Percentiles rank a stretch among this genome's conserved stretches.
phyloP scores from a whole-genome alignment of 2,113 vertebrate species.

The Cinclus mexicanus region DNA sequence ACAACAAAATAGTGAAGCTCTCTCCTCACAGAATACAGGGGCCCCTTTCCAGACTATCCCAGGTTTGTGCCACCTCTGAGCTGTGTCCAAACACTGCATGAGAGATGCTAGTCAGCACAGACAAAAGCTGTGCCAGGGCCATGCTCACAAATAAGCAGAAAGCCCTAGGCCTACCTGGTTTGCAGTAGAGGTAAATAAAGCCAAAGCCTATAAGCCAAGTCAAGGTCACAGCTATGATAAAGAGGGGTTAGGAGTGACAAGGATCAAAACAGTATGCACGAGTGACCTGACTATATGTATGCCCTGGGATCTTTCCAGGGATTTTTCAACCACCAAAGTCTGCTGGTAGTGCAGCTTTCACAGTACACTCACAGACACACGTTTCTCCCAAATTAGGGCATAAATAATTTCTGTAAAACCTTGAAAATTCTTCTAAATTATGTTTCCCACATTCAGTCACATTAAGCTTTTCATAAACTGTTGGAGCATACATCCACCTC shows the following conservation, averaged over 20 bases:
- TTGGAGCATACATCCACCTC: neutral
- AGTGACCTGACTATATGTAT: neutral
- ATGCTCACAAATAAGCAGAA: neutral
- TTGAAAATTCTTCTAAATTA: neutral
- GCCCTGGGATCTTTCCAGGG: neutral
- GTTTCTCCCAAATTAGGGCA: neutral
- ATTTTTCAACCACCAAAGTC: neutral
- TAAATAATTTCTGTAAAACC: neutral
- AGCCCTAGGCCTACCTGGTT: neutral
- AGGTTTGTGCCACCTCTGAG: neutral
- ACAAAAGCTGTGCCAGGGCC: neutral
- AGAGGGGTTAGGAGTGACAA: neutral
- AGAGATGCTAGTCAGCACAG: neutral
- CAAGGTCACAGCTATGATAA: neutral
- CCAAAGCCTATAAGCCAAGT: neutral
- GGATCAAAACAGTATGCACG: no score
- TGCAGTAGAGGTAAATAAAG: neutral
- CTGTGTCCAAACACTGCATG: neutral
- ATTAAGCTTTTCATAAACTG: neutral
- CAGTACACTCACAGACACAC: rapidly evolving
- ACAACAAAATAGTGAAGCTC: neutral
- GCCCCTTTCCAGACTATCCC: neutral
- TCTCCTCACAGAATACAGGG: neutral
- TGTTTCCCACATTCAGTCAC: neutral
- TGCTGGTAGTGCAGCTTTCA: neutral